Base-by-base conservation (phyloP, 2,113 vertebrate species). In the Cavia aperea region DNA sequence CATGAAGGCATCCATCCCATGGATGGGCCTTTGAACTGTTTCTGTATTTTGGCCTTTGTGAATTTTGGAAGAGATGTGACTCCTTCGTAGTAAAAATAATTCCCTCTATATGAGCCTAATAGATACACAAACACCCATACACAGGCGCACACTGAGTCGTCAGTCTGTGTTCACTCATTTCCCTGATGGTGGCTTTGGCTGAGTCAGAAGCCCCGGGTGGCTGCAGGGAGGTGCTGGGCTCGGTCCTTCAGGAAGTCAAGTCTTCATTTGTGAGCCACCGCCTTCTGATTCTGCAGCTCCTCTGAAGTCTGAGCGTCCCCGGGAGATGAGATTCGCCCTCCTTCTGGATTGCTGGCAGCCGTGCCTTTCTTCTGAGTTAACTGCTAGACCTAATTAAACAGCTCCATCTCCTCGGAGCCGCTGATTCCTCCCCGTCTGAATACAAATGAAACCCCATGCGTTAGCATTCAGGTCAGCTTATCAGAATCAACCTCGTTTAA, bases 381-480 rank as follows among this genome's bases (percentile, higher is more conserved):
- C 97, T 97, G 96, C 97, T 96, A 97, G 97, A 97, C 97, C 97
- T 98, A 98, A 98, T 98, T 98, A 98, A 97, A 97, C 97, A 96
- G 96, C 97, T 91, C 93, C 94, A 75, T 96, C 97, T 98, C 97
- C 97, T 96, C 91, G 49, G 95, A 97, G 96, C 72, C 92, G 94
- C 96, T 96, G 96, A 93, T 96, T 96, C 95, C 97, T 91, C 96
- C 96, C 97, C 94, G 79, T 97, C 96, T 97, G 98, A 98, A 98
- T 97, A 97, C 97, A 97, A 98, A 98, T 97, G 91, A 97, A 96
- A 97, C 94, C 94, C 93, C 77, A 63, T 84, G 96, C 96, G 63
- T 97, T 97, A 97, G 92, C 97, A 98, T 98, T 97, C 97, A 97
- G 97, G 97, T 97, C 98, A 96, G 96, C 97, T 95, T 83, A 96